phyloP scores from a whole-genome alignment of 2,888 invertebrate species.

The Aproaerema taeniolella region DNA sequence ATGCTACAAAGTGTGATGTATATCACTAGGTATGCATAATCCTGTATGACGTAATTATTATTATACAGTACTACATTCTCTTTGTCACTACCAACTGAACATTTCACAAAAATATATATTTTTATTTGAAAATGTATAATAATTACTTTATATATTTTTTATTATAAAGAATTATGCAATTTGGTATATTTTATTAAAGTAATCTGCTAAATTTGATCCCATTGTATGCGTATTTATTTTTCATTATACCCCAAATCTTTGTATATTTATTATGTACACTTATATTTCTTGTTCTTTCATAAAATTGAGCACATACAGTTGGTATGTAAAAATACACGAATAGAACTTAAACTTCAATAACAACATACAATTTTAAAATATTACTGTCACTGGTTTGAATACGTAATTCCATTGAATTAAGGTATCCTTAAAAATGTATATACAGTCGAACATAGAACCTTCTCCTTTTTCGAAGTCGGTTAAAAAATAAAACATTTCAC shows the following conservation, averaged over 20 bases:
- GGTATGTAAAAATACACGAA: conserved; percentile 34
- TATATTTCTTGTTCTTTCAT: conserved; percentile 19
- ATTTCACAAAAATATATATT: conserved; percentile 2
- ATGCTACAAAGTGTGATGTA: conserved; percentile 1
- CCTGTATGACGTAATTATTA: no score
- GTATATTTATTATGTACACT: conserved; percentile 14
- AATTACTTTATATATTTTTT: no score
- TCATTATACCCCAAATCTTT: conserved; percentile 4
- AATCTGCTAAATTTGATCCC: conserved; percentile 7
- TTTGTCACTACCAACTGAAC: background rate
- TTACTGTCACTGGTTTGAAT: background rate
- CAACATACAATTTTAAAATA: background rate
- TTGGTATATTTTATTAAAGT: conserved; percentile 5
- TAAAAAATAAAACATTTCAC: no score
- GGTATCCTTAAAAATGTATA: no score
- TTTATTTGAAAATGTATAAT: no score
- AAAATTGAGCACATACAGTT: conserved; percentile 46
- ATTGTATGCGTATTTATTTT: conserved; percentile 3
- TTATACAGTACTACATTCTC: background rate
- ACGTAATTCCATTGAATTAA: no score
- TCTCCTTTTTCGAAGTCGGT: no score
- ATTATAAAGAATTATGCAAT: conserved; percentile 8
- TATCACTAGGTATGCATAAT: no score
- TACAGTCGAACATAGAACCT: no score
- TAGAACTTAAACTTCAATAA: conserved; percentile 31